These are phyloP conservation scores for Leistus spinibarbis DNA, from an alignment of 2,888 invertebrate species.

Conservation along the genomic window DNA sequence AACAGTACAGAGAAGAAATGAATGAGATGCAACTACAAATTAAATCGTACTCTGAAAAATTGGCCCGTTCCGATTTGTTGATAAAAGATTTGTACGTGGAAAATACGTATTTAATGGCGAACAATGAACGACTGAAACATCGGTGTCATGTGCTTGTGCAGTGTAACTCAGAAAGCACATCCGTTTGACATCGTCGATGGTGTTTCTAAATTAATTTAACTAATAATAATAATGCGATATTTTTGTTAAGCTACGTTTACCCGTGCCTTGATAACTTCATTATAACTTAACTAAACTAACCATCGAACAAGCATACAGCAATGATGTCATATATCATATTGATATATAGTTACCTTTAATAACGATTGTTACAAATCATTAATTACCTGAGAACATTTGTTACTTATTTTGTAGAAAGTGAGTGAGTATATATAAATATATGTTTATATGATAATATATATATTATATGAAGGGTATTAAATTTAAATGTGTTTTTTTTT, in stretches of 20 bases:
- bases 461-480: constrained; percentile 32
- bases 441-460: constrained; percentile 25
- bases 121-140: constrained; percentile 64
- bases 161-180: constrained; percentile 54
- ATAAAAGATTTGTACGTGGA: constrained; percentile 85
- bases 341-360: constrained; percentile 36
- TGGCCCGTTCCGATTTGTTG: constrained; percentile 75
- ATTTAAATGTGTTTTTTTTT: constrained; percentile 10
- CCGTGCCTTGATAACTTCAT: background rate
- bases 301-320: constrained; percentile 4
- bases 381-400: constrained; percentile 37
- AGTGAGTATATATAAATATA: constrained; percentile 17
- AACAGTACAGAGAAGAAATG: constrained; percentile 63
- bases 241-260: background rate
- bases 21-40: constrained; percentile 61
- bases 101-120: constrained; percentile 77
- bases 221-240: background rate
- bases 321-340: constrained; percentile 30
- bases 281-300: background rate
- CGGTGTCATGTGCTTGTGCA: constrained; percentile 60
- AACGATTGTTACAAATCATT: constrained; percentile 28
- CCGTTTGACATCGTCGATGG: constrained; percentile 49
- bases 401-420: constrained; percentile 36
- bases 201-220: background rate
- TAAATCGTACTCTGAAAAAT: constrained; percentile 61